These are phyloP conservation scores for Linnaemya tessellans DNA, from an alignment of 2,888 invertebrate species.

Conservation along the genomic window DNA sequence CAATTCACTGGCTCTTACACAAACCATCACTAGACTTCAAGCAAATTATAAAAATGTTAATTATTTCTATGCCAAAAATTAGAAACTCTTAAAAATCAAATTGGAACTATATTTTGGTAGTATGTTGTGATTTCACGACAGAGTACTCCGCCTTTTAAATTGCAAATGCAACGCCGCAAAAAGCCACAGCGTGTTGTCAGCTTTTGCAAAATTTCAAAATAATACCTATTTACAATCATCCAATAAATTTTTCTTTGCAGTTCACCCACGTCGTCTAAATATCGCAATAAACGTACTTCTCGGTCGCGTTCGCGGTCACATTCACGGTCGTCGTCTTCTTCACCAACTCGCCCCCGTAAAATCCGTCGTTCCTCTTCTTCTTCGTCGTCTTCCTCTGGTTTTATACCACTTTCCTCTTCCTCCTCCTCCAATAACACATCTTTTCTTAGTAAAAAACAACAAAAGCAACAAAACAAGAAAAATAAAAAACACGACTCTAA, in stretches of 20 bases:
- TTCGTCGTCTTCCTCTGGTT: slow-evolving; percentile 77
- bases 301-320: slow-evolving; percentile 76
- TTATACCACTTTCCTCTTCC: slow-evolving; percentile 78
- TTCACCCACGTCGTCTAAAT: slow-evolving; percentile 77
- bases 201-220: neutral
- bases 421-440: slow-evolving; percentile 69
- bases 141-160: too few relatives aligned
- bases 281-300: slow-evolving; percentile 78
- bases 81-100: too few relatives aligned
- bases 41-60: too few relatives aligned
- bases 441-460: slow-evolving; percentile 78
- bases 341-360: slow-evolving; percentile 85
- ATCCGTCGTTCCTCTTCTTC: slow-evolving; percentile 82
- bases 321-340: slow-evolving; percentile 78
- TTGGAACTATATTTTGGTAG: too few relatives aligned
- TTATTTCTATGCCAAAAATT: too few relatives aligned
- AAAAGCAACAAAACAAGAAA: slow-evolving; percentile 81
- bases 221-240: neutral
- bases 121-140: too few relatives aligned
- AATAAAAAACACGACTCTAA: slow-evolving; percentile 74
- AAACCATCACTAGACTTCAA: too few relatives aligned
- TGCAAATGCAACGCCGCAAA: too few relatives aligned
- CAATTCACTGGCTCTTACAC: too few relatives aligned
- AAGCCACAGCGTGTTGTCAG: too few relatives aligned
- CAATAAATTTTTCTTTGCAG: slow-evolving; percentile 73